These are phyloP conservation scores for Aphis gossypii DNA, from an alignment of 1,140 invertebrate species.

Conservation along the genomic window DNA sequence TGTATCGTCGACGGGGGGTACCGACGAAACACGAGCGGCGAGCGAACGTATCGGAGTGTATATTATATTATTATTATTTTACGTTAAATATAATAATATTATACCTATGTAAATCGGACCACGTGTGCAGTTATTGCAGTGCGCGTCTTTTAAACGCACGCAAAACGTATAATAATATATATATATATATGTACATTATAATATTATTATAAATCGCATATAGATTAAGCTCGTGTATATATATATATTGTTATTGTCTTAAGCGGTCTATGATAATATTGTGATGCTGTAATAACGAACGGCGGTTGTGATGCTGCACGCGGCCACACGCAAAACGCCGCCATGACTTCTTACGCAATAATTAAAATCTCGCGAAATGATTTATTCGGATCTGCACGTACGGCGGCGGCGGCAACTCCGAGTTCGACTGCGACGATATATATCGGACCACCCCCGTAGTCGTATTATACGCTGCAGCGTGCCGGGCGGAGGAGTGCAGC, in stretches of 20 bases:
- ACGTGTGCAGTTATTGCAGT: too few species aligned
- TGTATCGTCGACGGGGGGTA: not conserved
- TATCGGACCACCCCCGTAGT: slow-evolving; percentile 46
- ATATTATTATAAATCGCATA: too few species aligned
- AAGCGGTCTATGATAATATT: not conserved
- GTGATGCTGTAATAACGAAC: not conserved
- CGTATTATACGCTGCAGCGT: not conserved
- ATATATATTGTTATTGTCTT: not conserved
- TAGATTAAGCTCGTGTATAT: too few species aligned
- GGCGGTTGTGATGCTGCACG: not conserved
- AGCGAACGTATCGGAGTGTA: not conserved
- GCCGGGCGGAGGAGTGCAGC: too few species aligned
- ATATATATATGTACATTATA: too few species aligned
- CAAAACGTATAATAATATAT: too few species aligned
- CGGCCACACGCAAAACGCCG: slow-evolving; percentile 56
- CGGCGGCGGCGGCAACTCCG: not conserved
- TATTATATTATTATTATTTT: too few species aligned
- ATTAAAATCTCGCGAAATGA: slow-evolving; percentile 57
- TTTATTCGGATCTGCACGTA: slow-evolving; percentile 54
- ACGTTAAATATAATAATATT: too few species aligned
- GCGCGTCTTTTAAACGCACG: too few species aligned
- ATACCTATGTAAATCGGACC: too few species aligned
- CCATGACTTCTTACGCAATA: slow-evolving; percentile 49
- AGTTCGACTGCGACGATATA: not conserved
- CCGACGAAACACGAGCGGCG: not conserved